Base-by-base conservation (phyloP, 1,140 invertebrate species). In the Papilio aristodemus region DNA sequence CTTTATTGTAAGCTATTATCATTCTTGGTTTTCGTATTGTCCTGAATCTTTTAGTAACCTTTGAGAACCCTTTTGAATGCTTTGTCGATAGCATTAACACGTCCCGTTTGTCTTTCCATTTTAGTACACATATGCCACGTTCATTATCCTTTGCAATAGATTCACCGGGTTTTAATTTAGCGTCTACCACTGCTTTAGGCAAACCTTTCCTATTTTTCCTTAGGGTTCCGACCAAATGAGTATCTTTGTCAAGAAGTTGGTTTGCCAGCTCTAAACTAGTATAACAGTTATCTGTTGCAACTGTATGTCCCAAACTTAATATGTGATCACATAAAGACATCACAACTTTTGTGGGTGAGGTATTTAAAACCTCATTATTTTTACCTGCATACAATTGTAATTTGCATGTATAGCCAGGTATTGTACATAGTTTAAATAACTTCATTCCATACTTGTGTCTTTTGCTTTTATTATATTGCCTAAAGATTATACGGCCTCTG, bases 211-310 rank as follows among this genome's bases (percentile, higher is more conserved):
- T 70, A 68, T 86, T 85, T 66, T 68, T 66, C 46, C 82, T 69
- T 17, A 92, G 39, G 50, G 87, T 92, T 43, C 90, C 89, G 69
- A 85, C 76, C 32, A 86, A 70, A 80, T 92, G 83, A 0, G 86
- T 92, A 66, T 91, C 63, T 2, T 74, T 32, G 77, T 74, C n/a
- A n/a, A 38, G 69, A 91, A 71, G 46, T n/a, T 41, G 39, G 3
- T 41, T n/a, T 41, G 39, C 39, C 11, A 41, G 14, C 14, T 73
- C 63, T 37, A 88, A 63, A 76, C 84, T 87, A 32, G 68, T 70
- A 60, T 90, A 87, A 59, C 73, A 89, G 39, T 41, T 41, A 41
- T 5, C 13, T 11, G 11, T 41, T 41, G 39, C 14, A 41, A n/a
- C 39, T 41, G 39, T n/a, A 41, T 41, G 39, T n/a, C 14, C 14